Base-by-base conservation (phyloP, 2,888 invertebrate species). In the Molanna angustata region DNA sequence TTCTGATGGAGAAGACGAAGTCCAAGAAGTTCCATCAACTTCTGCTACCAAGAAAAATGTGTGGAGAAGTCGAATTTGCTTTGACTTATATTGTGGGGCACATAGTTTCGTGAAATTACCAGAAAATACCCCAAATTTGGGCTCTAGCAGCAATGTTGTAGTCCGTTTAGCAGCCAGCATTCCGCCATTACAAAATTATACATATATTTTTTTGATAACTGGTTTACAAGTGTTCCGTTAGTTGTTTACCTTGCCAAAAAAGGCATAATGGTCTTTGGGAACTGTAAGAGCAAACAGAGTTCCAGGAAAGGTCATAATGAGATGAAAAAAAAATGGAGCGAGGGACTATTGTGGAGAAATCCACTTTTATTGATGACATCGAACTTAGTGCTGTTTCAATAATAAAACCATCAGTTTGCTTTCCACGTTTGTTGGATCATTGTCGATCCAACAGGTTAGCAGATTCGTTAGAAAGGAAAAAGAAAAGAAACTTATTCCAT, bases 321-420 rank as follows among this genome's bases (percentile, higher is more conserved):
- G 39, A 39, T 39, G 39, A 39, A 39, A 39, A 6, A n/a, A 27
- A 39, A 39, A 39, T 39, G 18, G 14, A 14, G 39, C 18, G 39
- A 39, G 39, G 39, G 16, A 39, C 39, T 14, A 39, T 39, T 39
- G 39, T 39, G 39, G 39, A 39, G 18, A 39, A 39, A 39, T 17
- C 18, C 14, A 39, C 39, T 6, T 39, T 39, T 39, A 39, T 39
- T 14, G 39, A 39, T 39, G 39, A 18, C 39, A 39, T 39, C 39
- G 21, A 53, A 51, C 44, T 59, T 58, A 54, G 53, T 31, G 22
- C 45, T 44, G 53, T 61, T 6, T 33, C 42, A 4, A 62, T 47
- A 61, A 61, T 47, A 57, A 57, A 55, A 41, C 46, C 40, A 61
- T 62, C 9, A 43, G 42, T 13, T 44, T 61, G 39, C 21, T 59